Evolutionary conservation across 2,797 vertebrate species (phyloP).

Genomic region (Enteromius fasciolatus): DNA sequence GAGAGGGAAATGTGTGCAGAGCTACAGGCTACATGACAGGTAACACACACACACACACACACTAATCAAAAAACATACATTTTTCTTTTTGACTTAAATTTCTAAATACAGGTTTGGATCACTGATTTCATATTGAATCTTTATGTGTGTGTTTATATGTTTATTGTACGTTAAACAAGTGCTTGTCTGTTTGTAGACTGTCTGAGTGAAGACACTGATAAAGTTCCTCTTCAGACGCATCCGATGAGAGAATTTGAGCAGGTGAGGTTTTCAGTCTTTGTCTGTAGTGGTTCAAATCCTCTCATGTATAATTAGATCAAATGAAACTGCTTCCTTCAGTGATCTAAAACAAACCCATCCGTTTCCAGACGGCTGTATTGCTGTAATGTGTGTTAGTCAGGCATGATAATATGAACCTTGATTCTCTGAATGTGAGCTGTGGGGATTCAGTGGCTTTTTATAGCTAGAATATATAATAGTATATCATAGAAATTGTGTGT

Average conservation of each 20-base stretch:
- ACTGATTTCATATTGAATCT: not conserved
- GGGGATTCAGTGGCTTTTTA: too few relatives aligned
- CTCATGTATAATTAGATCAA: not conserved
- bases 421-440: too few relatives aligned
- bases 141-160: not conserved
- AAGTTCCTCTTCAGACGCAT: conserved; percentile 84
- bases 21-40: conserved; percentile 76
- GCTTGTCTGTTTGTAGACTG: conserved; percentile 70
- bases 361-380: not conserved
- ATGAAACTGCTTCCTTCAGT: not conserved
- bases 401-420: too few relatives aligned
- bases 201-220: conserved; percentile 77
- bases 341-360: not conserved
- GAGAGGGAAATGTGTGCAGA: conserved; percentile 68
- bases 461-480: too few relatives aligned
- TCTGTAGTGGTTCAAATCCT: not conserved
- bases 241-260: conserved; percentile 91
- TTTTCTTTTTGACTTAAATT: not conserved
- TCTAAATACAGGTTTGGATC: not conserved
- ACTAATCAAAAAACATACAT: too few relatives aligned
- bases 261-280: conserved; percentile 73
- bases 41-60: conserved; percentile 42
- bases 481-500: too few relatives aligned
- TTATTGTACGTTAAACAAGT: not conserved
- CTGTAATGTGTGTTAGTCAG: too few relatives aligned